These are phyloP conservation scores for Nemoura dubitans DNA, from an alignment of 2,888 invertebrate genomes.

Conservation along the genomic window DNA sequence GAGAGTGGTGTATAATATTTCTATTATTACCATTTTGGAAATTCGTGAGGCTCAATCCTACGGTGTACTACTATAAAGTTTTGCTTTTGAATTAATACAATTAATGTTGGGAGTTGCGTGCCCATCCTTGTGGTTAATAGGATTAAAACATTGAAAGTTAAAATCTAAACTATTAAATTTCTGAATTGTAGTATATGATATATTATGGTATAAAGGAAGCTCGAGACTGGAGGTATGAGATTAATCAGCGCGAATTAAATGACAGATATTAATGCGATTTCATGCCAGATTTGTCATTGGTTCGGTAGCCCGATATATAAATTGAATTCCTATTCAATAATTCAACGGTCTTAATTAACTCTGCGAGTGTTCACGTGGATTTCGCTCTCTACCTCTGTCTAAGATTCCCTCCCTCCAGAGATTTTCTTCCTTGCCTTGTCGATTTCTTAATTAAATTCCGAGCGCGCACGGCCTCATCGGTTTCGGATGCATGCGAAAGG, in stretches of 20 bases:
- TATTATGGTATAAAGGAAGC: neutral
- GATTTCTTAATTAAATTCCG: neutral
- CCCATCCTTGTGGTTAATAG: neutral
- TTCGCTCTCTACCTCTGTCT: neutral
- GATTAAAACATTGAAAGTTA: neutral
- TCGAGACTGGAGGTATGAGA: too few relatives aligned
- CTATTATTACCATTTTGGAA: neutral
- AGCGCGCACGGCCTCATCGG: neutral
- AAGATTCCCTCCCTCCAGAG: neutral
- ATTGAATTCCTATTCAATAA: slow-evolving; percentile 4
- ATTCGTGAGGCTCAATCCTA: neutral
- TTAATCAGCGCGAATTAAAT: neutral
- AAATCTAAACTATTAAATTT: neutral
- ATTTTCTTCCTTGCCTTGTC: neutral
- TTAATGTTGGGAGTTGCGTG: neutral
- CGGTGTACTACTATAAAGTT: neutral
- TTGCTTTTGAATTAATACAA: neutral
- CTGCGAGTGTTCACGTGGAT: neutral
- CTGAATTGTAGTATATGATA: too few relatives aligned
- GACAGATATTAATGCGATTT: neutral
- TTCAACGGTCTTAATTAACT: neutral
- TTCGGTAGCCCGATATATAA: neutral
- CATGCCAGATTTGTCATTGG: neutral
- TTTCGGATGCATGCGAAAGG: neutral
- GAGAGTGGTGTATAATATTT: neutral